Conservation (phyloP, 35 echinoderm and acorn worm genomes). For the Amphiura filiformis region DNA sequence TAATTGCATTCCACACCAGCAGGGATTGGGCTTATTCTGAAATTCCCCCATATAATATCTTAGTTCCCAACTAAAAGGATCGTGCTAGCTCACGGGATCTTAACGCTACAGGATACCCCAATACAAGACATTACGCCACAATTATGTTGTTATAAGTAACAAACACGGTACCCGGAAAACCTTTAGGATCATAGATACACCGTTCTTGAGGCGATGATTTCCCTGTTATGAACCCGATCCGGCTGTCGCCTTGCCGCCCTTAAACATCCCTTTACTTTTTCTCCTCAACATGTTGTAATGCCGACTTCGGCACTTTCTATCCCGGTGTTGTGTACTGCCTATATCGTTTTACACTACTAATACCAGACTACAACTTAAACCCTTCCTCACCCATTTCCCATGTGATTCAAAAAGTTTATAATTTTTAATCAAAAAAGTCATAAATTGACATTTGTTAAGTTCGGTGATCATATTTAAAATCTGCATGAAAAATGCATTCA, state of each 20-base stretch:
- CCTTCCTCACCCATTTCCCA: no score
- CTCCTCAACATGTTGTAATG: background rate
- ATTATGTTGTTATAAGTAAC: conserved; percentile 1
- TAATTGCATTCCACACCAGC: no score
- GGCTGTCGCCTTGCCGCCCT: background rate
- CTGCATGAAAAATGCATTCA: no score
- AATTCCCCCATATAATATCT: no score
- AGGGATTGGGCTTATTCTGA: no score
- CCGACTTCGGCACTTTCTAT: background rate
- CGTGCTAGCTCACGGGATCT: no score
- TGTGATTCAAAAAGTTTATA: no score
- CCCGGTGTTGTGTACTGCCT: background rate
- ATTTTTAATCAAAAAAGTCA: no score
- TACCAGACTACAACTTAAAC: background rate
- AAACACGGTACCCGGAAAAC: background rate
- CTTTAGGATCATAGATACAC: conserved; percentile 6
- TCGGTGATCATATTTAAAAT: no score
- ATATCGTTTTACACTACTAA: conserved; percentile 7
- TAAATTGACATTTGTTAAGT: no score
- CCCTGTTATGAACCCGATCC: conserved; percentile 1
- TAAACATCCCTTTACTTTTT: background rate
- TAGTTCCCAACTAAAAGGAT: no score
- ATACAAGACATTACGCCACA: background rate
- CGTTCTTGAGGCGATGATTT: background rate
- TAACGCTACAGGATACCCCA: no score